phyloP scores from a whole-genome alignment of 1,140 invertebrate genomes.

The Nephila pilipes region DNA sequence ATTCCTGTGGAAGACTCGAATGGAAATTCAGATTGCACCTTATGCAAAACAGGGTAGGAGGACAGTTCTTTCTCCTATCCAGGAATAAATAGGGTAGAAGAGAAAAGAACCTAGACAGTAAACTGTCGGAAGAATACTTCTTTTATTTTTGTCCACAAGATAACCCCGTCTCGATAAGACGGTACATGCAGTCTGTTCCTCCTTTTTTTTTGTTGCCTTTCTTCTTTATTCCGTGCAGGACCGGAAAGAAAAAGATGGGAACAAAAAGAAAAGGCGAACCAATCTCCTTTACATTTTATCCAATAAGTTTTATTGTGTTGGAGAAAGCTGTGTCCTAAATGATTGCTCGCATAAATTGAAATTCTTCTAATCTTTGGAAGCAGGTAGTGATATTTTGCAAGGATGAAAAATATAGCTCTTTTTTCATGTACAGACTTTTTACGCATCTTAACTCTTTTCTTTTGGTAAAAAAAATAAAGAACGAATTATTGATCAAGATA shows the following conservation, averaged over 20 bases:
- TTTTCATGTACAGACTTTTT: background rate
- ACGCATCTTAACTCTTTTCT: too few species aligned
- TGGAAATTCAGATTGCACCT: conserved; percentile 45
- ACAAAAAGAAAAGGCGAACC: background rate
- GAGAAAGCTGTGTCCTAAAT: conserved; percentile 37
- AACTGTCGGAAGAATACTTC: conserved; percentile 31
- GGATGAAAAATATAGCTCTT: background rate
- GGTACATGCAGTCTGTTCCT: conserved; percentile 15
- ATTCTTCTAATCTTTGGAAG: background rate
- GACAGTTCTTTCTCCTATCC: background rate
- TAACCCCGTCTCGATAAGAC: conserved; percentile 15
- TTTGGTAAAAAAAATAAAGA: too few species aligned
- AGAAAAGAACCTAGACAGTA: conserved; percentile 36
- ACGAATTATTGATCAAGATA: too few species aligned
- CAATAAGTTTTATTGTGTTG: conserved; percentile 19
- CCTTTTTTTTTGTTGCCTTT: background rate
- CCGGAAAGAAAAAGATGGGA: background rate
- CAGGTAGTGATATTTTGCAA: background rate
- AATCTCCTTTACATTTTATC: conserved; percentile 53
- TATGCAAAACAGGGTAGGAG: conserved; percentile 50
- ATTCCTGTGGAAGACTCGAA: conserved; percentile 11
- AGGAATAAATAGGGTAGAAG: conserved; percentile 17
- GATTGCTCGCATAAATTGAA: conserved; percentile 10
- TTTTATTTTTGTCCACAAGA: conserved; percentile 37
- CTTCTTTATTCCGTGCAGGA: conserved; percentile 19